phyloP scores from a whole-genome alignment of 2,113 vertebrate genomes.

The Sorex araneus region DNA sequence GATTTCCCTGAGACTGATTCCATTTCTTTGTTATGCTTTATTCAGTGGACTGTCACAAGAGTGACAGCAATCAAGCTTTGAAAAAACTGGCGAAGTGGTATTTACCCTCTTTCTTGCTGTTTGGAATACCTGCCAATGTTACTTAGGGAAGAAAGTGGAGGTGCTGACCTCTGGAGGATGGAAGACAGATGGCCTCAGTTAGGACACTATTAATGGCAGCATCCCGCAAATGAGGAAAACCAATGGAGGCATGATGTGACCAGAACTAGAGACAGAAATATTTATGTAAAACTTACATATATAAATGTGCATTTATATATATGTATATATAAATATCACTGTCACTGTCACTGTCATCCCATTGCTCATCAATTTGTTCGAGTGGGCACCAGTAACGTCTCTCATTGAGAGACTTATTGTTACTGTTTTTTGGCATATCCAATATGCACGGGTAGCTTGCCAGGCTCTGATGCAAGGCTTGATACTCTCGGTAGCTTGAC shows the following conservation, averaged over 20 bases:
- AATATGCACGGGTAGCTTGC: no score
- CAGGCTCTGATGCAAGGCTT: no score
- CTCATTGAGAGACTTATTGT: no score
- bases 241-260: accelerated
- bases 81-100: no score
- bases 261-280: background rate
- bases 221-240: background rate
- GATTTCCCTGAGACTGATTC: background rate
- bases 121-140: background rate
- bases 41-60: background rate
- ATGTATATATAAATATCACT: no score
- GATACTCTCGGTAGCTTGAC: no score
- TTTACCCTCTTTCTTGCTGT: background rate
- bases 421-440: no score
- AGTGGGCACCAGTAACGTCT: no score
- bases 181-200: background rate
- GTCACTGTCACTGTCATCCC: no score
- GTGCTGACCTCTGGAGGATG: background rate
- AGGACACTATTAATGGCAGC: background rate
- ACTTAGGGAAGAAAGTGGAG: background rate
- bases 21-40: background rate
- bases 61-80: background rate
- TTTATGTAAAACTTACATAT: no score
- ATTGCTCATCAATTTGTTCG: no score
- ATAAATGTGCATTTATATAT: no score